These are phyloP conservation scores for Semnopithecus entellus DNA, from an alignment of 2,113 vertebrate species.

Conservation along the genomic window DNA sequence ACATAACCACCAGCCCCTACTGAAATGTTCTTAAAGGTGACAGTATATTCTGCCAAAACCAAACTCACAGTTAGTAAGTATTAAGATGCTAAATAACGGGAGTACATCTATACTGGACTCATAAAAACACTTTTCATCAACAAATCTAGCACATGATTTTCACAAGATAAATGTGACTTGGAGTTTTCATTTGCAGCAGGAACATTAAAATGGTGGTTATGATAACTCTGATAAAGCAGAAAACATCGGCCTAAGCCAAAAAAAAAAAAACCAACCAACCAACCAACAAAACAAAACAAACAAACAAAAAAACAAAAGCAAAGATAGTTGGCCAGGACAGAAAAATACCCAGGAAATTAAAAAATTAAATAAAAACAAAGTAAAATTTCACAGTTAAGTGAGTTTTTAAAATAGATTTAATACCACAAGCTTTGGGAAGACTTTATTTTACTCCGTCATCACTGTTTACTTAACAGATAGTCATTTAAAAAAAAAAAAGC, in stretches of 20 bases:
- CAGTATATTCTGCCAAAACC: not conserved
- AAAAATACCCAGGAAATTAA: not conserved
- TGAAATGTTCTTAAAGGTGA: not conserved
- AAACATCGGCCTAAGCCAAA: not conserved
- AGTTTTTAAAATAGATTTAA: constrained; percentile 19
- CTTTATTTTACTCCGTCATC: constrained; percentile 40
- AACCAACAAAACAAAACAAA: too few species aligned
- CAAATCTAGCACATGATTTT: not conserved
- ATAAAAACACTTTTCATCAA: not conserved
- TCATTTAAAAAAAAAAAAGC: constrained; percentile 55
- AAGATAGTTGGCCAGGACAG: not conserved
- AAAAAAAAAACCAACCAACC: too few species aligned
- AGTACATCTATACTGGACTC: not conserved
- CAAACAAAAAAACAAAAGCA: not conserved
- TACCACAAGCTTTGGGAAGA: not conserved
- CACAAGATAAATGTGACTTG: not conserved
- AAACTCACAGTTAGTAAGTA: not conserved
- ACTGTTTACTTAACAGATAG: constrained; percentile 67
- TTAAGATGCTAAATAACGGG: not conserved
- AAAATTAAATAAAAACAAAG: not conserved
- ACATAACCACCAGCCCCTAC: not conserved
- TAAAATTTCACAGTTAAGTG: not conserved
- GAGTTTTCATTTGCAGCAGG: constrained; percentile 31
- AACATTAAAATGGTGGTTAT: not conserved
- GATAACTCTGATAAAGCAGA: not conserved